A percentile compares a stretch with the other conserved stretches of the same genome.
These are phyloP conservation scores for Dicrurus megarhynchus DNA, from an alignment of 2,113 vertebrate species.

Conservation along the genomic window DNA sequence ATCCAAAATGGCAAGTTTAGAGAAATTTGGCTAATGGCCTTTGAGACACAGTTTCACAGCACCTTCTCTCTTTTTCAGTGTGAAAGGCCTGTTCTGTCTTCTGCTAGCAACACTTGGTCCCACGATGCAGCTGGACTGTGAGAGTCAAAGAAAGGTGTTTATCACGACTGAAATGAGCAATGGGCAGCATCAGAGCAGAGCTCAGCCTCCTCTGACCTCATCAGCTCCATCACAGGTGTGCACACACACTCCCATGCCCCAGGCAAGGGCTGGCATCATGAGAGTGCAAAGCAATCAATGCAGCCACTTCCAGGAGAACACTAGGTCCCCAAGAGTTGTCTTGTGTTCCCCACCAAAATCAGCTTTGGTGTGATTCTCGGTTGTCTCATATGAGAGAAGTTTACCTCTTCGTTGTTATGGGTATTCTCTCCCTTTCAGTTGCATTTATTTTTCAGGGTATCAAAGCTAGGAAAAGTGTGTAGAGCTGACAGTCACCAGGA, in stretches of 20 bases:
- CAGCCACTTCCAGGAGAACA: background rate
- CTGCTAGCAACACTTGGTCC: background rate
- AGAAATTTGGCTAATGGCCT: background rate
- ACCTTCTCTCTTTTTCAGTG: background rate
- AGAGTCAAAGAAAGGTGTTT: background rate
- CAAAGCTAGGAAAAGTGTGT: background rate
- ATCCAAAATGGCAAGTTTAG: background rate
- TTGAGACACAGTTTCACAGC: background rate
- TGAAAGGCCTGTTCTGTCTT: background rate
- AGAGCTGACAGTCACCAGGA: background rate
- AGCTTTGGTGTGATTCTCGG: background rate
- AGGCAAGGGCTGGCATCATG: background rate
- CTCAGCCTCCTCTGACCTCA: background rate
- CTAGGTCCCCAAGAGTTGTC: background rate
- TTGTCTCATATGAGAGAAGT: background rate
- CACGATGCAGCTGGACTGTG: background rate
- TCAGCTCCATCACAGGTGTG: background rate
- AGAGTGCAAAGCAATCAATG: background rate
- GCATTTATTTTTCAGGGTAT: background rate
- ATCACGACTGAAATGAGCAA: fast-evolving
- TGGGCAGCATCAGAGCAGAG: background rate
- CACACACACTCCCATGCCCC: background rate
- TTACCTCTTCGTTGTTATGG: background rate
- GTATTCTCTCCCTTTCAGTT: background rate
- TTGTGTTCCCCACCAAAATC: background rate